A percentile compares a stretch with the other conserved stretches of the same genome.
Conservation (phyloP, 37 sponge, comb jelly and placozoan species). For the Chondrosia reniformis region DNA sequence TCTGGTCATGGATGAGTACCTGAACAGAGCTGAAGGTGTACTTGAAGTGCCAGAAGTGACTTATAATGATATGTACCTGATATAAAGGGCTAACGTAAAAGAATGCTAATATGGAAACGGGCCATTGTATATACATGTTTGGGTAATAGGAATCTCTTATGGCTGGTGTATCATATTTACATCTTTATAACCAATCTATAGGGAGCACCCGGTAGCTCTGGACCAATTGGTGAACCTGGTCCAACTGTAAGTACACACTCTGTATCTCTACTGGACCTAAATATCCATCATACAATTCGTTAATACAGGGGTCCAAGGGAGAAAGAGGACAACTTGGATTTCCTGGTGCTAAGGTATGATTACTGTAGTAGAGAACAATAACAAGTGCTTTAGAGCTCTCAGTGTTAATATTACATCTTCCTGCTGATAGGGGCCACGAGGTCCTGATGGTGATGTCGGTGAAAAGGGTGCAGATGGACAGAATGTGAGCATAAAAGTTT, state of each 20-base stretch:
- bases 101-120: too few species aligned
- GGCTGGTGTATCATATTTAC: too few species aligned
- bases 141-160: too few species aligned
- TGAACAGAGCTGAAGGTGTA: too few species aligned
- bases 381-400: too few species aligned
- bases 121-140: too few species aligned
- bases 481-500: background rate
- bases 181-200: background rate
- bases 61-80: too few species aligned
- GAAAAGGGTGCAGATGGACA: background rate
- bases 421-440: constrained; percentile 7
- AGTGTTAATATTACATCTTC: too few species aligned
- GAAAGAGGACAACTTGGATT: background rate
- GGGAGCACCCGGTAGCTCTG: constrained; percentile 15
- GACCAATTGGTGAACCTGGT: constrained; percentile 46
- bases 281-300: background rate
- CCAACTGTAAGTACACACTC: background rate
- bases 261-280: background rate
- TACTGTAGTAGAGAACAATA: too few species aligned
- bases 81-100: too few species aligned
- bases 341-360: background rate
- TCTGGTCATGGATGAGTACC: too few species aligned
- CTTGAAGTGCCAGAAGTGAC: too few species aligned
- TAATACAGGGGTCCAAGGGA: background rate
- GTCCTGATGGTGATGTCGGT: background rate